phyloP scores from a whole-genome alignment of 2,113 vertebrate genomes.

The Anoura caudifer region DNA sequence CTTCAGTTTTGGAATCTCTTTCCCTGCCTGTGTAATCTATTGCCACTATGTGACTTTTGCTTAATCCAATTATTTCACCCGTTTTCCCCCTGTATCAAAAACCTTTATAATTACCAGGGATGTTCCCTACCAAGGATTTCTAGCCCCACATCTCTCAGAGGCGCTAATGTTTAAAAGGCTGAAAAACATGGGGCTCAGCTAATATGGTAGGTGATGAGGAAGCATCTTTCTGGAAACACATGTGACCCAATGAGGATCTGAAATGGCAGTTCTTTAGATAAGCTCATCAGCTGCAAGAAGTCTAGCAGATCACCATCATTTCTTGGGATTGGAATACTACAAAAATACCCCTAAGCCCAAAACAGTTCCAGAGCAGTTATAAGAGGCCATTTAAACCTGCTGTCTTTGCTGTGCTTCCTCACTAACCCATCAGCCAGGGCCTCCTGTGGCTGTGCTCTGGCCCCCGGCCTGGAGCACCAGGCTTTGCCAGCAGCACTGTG shows the following conservation, averaged over 20 bases:
- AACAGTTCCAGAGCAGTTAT: not conserved
- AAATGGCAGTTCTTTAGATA: not conserved
- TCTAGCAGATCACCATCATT: not conserved
- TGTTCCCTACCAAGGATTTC: slow-evolving; percentile 6
- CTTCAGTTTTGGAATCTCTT: not conserved
- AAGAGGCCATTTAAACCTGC: not conserved
- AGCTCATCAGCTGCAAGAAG: not conserved
- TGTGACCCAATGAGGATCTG: not conserved
- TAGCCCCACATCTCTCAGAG: not conserved
- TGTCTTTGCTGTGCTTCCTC: not conserved
- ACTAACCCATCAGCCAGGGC: not conserved
- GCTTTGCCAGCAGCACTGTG: not conserved
- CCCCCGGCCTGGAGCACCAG: not conserved
- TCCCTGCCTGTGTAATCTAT: not conserved
- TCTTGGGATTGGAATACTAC: slow-evolving; percentile 21
- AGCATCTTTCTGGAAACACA: not conserved
- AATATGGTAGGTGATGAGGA: not conserved
- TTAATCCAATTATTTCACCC: slow-evolving; percentile 37
- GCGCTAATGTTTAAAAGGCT: not conserved
- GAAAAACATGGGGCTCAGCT: not conserved
- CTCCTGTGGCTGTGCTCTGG: not conserved
- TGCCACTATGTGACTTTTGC: not conserved
- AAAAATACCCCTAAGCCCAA: not conserved
- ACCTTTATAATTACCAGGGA: slow-evolving; percentile 20
- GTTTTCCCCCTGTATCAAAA: not conserved